phyloP scores from a whole-genome alignment of 2,113 vertebrate genomes.

The Eurystomus gularis region DNA sequence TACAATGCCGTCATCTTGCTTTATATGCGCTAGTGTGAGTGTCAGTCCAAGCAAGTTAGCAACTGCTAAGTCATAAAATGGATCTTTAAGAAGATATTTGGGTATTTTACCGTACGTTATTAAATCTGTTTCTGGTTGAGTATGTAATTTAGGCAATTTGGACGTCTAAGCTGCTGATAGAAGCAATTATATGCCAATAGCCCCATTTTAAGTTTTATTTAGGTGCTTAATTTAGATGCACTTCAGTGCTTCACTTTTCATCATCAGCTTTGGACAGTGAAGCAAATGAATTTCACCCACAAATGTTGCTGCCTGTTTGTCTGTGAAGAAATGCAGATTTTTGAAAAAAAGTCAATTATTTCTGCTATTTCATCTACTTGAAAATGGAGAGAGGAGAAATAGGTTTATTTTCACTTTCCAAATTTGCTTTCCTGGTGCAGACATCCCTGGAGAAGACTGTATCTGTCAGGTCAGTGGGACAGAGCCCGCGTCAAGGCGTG shows the following conservation, averaged over 20 bases:
- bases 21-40: not conserved
- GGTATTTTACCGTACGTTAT: not conserved
- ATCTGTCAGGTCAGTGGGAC: not conserved
- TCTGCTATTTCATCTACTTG: not conserved
- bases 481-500: not conserved
- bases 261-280: not conserved
- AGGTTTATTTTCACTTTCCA: not conserved
- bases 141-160: not conserved
- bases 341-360: not conserved
- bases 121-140: constrained; percentile 19
- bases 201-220: constrained; percentile 19
- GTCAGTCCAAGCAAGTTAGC: not conserved
- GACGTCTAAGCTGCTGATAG: not conserved
- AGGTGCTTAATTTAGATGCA: not conserved
- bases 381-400: not conserved
- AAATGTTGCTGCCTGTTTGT: not conserved
- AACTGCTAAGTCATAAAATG: not conserved
- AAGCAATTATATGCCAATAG: not conserved
- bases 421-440: not conserved
- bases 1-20: not conserved
- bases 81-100: not conserved
- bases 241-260: not conserved
- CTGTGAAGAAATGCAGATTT: not conserved
- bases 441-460: not conserved
- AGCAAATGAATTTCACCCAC: not conserved